phyloP scores from a whole-genome alignment of 2,888 invertebrate species.

The Cryptus viduatorius region DNA sequence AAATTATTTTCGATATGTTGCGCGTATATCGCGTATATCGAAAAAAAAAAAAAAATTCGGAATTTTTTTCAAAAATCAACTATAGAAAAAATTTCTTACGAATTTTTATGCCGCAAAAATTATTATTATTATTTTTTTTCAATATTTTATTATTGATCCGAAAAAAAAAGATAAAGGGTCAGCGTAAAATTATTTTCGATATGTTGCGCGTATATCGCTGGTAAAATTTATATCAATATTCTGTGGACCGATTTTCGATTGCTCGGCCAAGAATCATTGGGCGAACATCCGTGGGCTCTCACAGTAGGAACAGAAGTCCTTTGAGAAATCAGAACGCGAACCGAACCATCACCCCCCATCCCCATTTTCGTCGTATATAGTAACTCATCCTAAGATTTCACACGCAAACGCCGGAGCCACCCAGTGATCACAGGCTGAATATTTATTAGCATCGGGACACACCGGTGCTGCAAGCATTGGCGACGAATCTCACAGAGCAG shows the following conservation, averaged over 20 bases:
- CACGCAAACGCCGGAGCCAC: slow-evolving; percentile 61
- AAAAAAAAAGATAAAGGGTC: no score
- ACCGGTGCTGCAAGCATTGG: slow-evolving; percentile 41
- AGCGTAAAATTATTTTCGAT: neutral
- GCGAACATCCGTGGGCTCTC: neutral
- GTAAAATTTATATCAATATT: slow-evolving; percentile 25
- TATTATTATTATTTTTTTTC: no score
- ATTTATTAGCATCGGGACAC: slow-evolving; percentile 72
- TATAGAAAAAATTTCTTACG: no score
- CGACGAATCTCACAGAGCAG: slow-evolving; percentile 22
- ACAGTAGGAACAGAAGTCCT: slow-evolving; percentile 46
- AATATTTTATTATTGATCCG: no score
- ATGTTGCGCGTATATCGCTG: neutral
- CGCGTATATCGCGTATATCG: neutral
- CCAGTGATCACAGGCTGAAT: slow-evolving; percentile 72
- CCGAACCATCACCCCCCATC: slow-evolving; percentile 15
- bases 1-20: neutral
- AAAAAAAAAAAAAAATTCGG: no score
- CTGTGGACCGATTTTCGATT: slow-evolving; percentile 11
- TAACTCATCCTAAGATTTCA: slow-evolving; percentile 68
- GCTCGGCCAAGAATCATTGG: slow-evolving; percentile 6
- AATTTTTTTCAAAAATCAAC: no score
- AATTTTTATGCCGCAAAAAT: no score
- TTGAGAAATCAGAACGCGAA: slow-evolving; percentile 67
- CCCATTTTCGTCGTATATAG: neutral